These are phyloP conservation scores for Hyppa rectilinea DNA, from an alignment of 2,888 invertebrate genomes.

Conservation along the genomic window DNA sequence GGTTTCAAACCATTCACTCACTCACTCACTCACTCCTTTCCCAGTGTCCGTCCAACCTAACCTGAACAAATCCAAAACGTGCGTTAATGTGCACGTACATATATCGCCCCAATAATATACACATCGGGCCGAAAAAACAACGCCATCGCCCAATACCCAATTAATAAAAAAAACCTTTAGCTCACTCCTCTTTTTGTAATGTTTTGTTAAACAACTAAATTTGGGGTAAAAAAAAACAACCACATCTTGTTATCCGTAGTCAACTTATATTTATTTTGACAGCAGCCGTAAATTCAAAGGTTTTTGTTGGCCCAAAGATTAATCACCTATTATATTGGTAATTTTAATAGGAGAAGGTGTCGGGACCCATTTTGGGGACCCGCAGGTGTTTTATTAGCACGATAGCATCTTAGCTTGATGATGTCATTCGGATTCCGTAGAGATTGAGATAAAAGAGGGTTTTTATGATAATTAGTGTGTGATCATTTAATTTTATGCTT, in stretches of 20 bases:
- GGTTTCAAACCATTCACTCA: slow-evolving; percentile 44
- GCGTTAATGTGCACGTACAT: slow-evolving; percentile 77
- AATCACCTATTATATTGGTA: slow-evolving; percentile 87
- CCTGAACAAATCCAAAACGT: slow-evolving; percentile 75
- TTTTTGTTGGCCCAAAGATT: slow-evolving; percentile 85
- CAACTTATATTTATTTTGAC: slow-evolving; percentile 87
- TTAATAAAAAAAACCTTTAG: slow-evolving; percentile 81
- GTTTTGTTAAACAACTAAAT: slow-evolving; percentile 90
- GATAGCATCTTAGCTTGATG: slow-evolving; percentile 65
- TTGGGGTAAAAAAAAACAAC: slow-evolving; percentile 74
- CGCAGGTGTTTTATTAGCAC: slow-evolving; percentile 66
- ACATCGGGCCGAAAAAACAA: slow-evolving; percentile 73
- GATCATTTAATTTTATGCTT: slow-evolving; percentile 65
- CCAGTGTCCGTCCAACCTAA: slow-evolving; percentile 71
- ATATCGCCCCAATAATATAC: slow-evolving; percentile 77
- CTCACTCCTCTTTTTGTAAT: slow-evolving; percentile 78
- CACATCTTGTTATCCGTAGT: slow-evolving; percentile 77
- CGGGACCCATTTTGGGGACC: slow-evolving; percentile 73
- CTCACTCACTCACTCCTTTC: slow-evolving; percentile 47
- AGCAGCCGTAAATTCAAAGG: slow-evolving; percentile 80
- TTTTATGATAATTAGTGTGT: slow-evolving; percentile 68
- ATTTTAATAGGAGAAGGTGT: slow-evolving; percentile 88
- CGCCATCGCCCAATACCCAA: slow-evolving; percentile 81
- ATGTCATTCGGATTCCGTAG: slow-evolving; percentile 65
- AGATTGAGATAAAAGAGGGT: slow-evolving; percentile 67